A percentile compares a stretch with the other conserved stretches of the same genome.
Conservation (phyloP, 2,113 vertebrate species). For the Dasyurus viverrinus region DNA sequence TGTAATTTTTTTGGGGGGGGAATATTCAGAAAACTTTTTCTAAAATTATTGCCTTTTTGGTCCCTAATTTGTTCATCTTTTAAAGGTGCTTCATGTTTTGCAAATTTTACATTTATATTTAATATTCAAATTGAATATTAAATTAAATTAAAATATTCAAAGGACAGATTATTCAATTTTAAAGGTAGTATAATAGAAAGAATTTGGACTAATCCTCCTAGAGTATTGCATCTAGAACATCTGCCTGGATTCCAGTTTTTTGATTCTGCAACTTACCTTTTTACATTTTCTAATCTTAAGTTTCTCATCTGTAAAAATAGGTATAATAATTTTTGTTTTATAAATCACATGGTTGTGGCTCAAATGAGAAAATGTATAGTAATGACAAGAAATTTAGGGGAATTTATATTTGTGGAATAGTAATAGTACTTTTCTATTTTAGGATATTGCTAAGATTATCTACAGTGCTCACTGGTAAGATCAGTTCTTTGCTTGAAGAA, state of each 20-base stretch:
- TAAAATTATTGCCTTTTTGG: background rate
- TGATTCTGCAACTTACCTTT: background rate
- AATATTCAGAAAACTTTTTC: conserved; percentile 10
- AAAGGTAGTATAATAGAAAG: background rate
- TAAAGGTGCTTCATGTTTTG: conserved; percentile 13
- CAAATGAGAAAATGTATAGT: background rate
- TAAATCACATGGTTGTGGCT: background rate
- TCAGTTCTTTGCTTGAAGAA: background rate
- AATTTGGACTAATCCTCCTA: background rate
- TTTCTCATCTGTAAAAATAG: background rate
- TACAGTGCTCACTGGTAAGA: background rate
- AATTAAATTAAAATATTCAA: background rate
- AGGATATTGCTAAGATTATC: background rate
- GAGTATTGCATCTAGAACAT: background rate
- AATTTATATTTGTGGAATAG: background rate
- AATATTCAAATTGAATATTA: background rate
- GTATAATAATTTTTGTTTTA: background rate
- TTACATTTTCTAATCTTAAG: background rate
- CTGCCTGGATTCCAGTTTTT: background rate
- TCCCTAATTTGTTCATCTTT: conserved; percentile 13
- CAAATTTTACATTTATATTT: background rate
- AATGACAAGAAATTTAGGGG: conserved; percentile 6
- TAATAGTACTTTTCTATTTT: background rate
- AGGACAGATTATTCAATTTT: background rate
- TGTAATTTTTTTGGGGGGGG: background rate